These are phyloP conservation scores for Gerris buenoi DNA, from an alignment of 1,140 invertebrate species.

Conservation along the genomic window DNA sequence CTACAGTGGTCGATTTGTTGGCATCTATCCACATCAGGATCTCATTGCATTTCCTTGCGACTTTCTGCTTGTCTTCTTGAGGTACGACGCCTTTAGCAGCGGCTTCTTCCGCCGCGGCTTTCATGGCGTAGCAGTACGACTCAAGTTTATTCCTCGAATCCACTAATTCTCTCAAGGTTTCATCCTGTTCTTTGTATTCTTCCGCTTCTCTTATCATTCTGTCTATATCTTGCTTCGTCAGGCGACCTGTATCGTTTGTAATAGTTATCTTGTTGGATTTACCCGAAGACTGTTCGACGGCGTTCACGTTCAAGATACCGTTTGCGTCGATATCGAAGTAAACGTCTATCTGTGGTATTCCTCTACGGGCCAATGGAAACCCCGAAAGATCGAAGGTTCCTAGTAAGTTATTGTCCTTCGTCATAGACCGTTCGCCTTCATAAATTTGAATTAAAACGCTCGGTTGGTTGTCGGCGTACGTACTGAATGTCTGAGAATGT, in stretches of 20 bases:
- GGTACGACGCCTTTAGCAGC: slow-evolving; percentile 80
- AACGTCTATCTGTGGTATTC: slow-evolving; percentile 84
- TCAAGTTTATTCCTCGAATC: slow-evolving; percentile 80
- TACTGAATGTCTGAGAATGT: slow-evolving; percentile 90
- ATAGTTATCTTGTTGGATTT: slow-evolving; percentile 97
- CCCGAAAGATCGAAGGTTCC: slow-evolving; percentile 73
- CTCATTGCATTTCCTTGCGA: slow-evolving; percentile 73
- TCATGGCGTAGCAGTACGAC: slow-evolving; percentile 95
- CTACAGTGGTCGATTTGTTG: slow-evolving; percentile 81
- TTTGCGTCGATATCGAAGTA: slow-evolving; percentile 84
- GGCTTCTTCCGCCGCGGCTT: slow-evolving; percentile 78
- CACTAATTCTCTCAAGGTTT: slow-evolving; percentile 74
- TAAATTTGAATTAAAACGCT: slow-evolving; percentile 77
- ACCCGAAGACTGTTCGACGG: slow-evolving; percentile 79
- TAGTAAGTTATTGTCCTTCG: slow-evolving; percentile 79
- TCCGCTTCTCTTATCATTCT: slow-evolving; percentile 94
- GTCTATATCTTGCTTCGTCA: slow-evolving; percentile 93
- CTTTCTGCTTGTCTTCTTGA: slow-evolving; percentile 68
- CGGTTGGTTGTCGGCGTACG: slow-evolving; percentile 91
- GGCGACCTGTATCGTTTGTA: slow-evolving; percentile 91
- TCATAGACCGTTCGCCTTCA: slow-evolving; percentile 87
- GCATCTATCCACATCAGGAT: slow-evolving; percentile 87
- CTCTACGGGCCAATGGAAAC: slow-evolving; percentile 85
- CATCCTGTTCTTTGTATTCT: slow-evolving; percentile 81
- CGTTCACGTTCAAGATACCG: slow-evolving; percentile 75